A percentile compares a stretch with the other conserved stretches of the same genome.
phyloP scores from a whole-genome alignment of 2,113 vertebrate species.

The Pholis gunnellus region DNA sequence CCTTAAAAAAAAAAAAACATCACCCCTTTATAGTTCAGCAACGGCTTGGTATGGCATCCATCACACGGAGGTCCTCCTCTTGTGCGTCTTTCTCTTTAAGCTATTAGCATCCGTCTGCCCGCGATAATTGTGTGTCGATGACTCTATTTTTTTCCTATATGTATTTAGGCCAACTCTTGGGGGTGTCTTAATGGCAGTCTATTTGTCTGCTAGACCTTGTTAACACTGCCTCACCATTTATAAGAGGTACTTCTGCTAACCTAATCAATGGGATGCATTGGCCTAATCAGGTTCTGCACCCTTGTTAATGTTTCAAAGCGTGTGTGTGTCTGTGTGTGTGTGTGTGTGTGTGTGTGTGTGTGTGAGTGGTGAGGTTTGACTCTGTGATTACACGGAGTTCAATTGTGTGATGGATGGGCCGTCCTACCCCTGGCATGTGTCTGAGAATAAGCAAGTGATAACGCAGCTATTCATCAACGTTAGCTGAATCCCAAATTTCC shows the following conservation, averaged over 20 bases:
- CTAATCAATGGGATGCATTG: conserved; percentile 75
- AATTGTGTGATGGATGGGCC: conserved; percentile 72
- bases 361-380: background rate
- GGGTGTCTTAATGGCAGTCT: conserved; percentile 67
- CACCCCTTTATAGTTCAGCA: conserved; percentile 64
- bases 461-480: conserved; percentile 73
- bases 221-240: conserved; percentile 67
- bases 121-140: conserved; percentile 66
- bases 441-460: conserved; percentile 67
- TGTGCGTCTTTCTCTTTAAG: conserved; percentile 40
- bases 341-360: conserved; percentile 17
- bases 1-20: conserved; percentile 74
- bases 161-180: conserved; percentile 62
- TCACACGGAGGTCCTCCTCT: conserved; percentile 36
- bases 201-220: conserved; percentile 75
- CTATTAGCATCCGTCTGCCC: conserved; percentile 66
- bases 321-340: conserved; percentile 6
- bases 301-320: conserved; percentile 65
- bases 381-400: conserved; percentile 30
- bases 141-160: conserved; percentile 61
- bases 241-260: conserved; percentile 71
- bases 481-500: conserved; percentile 44
- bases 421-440: conserved; percentile 60
- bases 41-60: conserved; percentile 54
- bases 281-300: conserved; percentile 76